Base-by-base conservation (phyloP, 2,888 invertebrate genomes). In the Patella caerulea region DNA sequence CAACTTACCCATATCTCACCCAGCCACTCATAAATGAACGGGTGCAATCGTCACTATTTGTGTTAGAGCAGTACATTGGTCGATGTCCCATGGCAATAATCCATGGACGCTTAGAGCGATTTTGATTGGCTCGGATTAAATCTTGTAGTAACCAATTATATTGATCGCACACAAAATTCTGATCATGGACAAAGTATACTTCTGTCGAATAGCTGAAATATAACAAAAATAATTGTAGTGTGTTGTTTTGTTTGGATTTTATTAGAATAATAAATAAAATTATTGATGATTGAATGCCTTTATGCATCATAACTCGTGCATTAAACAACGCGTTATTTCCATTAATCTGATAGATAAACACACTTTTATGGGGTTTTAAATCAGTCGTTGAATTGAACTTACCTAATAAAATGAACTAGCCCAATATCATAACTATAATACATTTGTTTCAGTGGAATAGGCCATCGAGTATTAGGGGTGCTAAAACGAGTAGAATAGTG, bases 111-210 rank as follows among this genome's bases (percentile, higher is more conserved):
- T 80, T 78, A 14, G 82, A 71, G 70, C 89, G 82, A 45, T 86
- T 84, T 75, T 83, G 54, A 81, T 88, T 88, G 77, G 88, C 91
- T 77, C 82, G 81, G 78, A 85, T 83, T 45, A 90, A 77, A 80
- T 89, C 89, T 11, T 83, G 70, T 11, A 86, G 77, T 65, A 90
- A 74, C 89, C 90, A 90, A 73, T 86, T 73, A 74, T 83, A 85
- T 78, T 88, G 88, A 3, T 73, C 54, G 54, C 84, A 81, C 0
- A 82, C 84, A 69, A 84, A 97, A 92, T 97, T 97, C 83, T 94
- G 94, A 15, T 95, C 93, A 45, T 84, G 76, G 12, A 84, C 83
- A 75, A 87, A 85, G 71, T 85, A 87, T 9, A 87, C 86, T 73
- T 89, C 88, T 5, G 88, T 84, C 53, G 87, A 87, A 73, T 86